Evolutionary conservation across 1,140 invertebrate genomes (phyloP).

Genomic region (Dufourea novaeangliae): DNA sequence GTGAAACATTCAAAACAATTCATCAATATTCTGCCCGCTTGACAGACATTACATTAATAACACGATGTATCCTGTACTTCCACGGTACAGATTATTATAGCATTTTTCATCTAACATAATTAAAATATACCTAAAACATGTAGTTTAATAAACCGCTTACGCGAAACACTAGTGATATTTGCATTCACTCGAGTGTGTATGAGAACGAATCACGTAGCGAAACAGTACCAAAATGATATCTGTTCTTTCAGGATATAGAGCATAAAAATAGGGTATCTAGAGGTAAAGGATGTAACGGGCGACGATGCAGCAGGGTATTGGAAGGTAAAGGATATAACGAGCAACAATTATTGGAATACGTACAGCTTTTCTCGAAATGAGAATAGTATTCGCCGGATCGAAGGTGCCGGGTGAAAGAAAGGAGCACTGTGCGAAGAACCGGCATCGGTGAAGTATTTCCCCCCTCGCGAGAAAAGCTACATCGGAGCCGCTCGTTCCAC

Average conservation of each 20-base stretch:
- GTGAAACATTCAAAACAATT: background rate
- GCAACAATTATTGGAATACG: background rate
- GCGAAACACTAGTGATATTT: background rate
- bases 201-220: conserved; percentile 8
- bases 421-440: conserved; percentile 42
- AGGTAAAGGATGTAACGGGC: conserved; percentile 38
- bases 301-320: conserved; percentile 23
- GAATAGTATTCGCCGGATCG: background rate
- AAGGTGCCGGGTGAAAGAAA: conserved; percentile 9
- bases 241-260: conserved; percentile 54
- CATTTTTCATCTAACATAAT: background rate
- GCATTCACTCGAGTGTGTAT: background rate
- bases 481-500: background rate
- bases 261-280: conserved; percentile 63
- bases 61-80: too few species aligned
- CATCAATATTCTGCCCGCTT: background rate
- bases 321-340: background rate
- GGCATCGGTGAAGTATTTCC: conserved; percentile 50
- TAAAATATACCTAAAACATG: background rate
- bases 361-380: background rate
- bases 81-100: too few species aligned
- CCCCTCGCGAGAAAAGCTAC: conserved; percentile 20
- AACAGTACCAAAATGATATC: conserved; percentile 7
- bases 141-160: background rate
- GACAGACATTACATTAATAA: background rate